phyloP scores from a whole-genome alignment of 2,888 invertebrate genomes.

The Orchesella flavescens region DNA sequence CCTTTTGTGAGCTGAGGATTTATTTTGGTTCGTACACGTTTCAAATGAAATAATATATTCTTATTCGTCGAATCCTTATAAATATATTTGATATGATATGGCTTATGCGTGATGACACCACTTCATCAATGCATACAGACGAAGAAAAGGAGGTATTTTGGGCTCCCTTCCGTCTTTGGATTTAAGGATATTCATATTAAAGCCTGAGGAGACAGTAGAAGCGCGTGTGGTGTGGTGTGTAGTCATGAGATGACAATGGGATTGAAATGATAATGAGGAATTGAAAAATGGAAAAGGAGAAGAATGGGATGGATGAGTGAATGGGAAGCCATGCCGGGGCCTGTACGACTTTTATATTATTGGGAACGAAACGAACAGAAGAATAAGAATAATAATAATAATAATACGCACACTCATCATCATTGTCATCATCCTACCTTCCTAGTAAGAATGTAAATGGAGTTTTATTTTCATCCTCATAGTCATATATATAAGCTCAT shows the following conservation, averaged over 20 bases:
- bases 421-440: conserved; percentile 35
- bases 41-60: conserved; percentile 30
- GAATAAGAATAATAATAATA: conserved; percentile 12
- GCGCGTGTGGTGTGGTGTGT: not conserved
- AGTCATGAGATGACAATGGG: conserved; percentile 55
- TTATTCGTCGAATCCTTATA: not conserved
- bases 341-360: not conserved
- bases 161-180: not conserved
- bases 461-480: no score
- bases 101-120: not conserved
- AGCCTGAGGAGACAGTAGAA: not conserved
- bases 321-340: conserved; percentile 18
- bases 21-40: conserved; percentile 27
- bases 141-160: not conserved
- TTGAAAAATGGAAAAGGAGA: conserved; percentile 28
- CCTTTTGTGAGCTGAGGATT: conserved; percentile 55
- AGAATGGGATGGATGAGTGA: conserved; percentile 6
- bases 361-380: not conserved
- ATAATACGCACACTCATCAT: conserved; percentile 35
- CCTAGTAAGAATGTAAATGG: no score
- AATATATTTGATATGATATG: not conserved
- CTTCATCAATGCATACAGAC: not conserved
- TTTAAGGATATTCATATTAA: not conserved
- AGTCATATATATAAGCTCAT: conserved; percentile 29
- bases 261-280: conserved; percentile 60